These are phyloP conservation scores for Nasonia longicornis DNA, from an alignment of 1,140 invertebrate genomes.

Conservation along the genomic window DNA sequence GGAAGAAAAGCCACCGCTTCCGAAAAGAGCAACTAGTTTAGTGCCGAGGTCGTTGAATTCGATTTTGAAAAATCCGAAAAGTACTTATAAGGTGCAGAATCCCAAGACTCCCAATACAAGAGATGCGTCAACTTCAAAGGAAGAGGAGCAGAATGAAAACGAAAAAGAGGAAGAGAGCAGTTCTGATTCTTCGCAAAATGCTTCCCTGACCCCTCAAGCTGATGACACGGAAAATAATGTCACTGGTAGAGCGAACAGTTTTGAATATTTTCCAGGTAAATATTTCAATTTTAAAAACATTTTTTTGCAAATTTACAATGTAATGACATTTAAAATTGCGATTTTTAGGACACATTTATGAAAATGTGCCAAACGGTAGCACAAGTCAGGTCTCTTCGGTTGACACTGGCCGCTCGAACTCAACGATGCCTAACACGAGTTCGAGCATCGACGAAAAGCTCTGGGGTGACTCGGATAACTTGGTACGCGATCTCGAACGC, in stretches of 20 bases:
- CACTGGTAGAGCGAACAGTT: slow-evolving; percentile 67
- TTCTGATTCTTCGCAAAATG: slow-evolving; percentile 55
- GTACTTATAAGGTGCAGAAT: slow-evolving; percentile 56
- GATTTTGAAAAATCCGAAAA: slow-evolving; percentile 59
- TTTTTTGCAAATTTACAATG: slow-evolving; percentile 7
- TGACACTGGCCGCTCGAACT: slow-evolving; percentile 60
- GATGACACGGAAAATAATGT: slow-evolving; percentile 60
- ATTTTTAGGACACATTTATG: slow-evolving; percentile 61
- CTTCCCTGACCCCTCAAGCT: slow-evolving; percentile 51
- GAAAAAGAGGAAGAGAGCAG: slow-evolving; percentile 45
- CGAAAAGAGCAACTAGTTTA: slow-evolving; percentile 58
- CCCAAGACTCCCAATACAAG: slow-evolving; percentile 24
- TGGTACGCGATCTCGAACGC: slow-evolving; percentile 65
- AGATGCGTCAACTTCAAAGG: slow-evolving; percentile 23
- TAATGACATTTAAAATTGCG: neutral
- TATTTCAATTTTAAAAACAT: neutral
- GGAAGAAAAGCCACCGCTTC: slow-evolving; percentile 58
- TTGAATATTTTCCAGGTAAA: slow-evolving; percentile 67
- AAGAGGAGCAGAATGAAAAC: slow-evolving; percentile 26
- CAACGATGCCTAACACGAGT: slow-evolving; percentile 66
- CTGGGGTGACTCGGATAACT: slow-evolving; percentile 64
- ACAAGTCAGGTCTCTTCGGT: slow-evolving; percentile 58
- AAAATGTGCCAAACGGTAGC: slow-evolving; percentile 60
- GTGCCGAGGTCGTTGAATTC: slow-evolving; percentile 54
- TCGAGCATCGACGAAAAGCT: slow-evolving; percentile 67